Conservation (phyloP, 1,140 invertebrate species). For the Drosophila teissieri region DNA sequence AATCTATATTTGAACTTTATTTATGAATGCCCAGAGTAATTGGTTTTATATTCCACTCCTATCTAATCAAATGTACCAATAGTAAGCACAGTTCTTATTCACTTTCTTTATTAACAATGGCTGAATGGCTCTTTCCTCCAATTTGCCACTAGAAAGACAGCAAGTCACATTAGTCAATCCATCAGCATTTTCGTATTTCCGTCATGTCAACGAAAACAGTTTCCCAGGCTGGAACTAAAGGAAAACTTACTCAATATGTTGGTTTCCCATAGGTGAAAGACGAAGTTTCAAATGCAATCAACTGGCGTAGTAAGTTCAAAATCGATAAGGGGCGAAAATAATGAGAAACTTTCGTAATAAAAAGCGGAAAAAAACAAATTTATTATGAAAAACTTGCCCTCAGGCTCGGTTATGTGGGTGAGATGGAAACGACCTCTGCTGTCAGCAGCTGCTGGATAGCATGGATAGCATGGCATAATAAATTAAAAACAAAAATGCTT, state of each 20-base stretch:
- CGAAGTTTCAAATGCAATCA: constrained; percentile 21
- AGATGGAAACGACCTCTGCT: constrained; percentile 54
- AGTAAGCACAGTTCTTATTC: neutral
- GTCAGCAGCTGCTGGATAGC: constrained; percentile 67
- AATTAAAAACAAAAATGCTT: constrained; percentile 46
- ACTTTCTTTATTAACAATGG: neutral
- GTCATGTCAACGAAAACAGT: constrained; percentile 9
- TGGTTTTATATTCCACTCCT: neutral
- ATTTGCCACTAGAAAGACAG: neutral
- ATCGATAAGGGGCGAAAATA: constrained; percentile 27
- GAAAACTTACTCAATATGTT: constrained; percentile 22
- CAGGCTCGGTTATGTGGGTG: constrained; percentile 22
- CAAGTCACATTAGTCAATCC: constrained; percentile 18
- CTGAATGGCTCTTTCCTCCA: neutral
- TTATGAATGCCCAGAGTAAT: too few relatives aligned
- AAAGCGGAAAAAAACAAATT: constrained; percentile 4
- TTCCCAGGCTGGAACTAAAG: constrained; percentile 8
- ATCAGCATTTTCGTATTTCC: neutral
- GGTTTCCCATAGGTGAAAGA: constrained; percentile 29
- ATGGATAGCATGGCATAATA: constrained; percentile 35
- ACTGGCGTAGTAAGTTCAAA: constrained; percentile 4
- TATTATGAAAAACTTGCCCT: constrained; percentile 37
- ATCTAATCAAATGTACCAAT: constrained; percentile 31
- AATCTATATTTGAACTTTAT: too few relatives aligned
- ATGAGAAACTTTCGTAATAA: constrained; percentile 32